A percentile compares a stretch with the other conserved stretches of the same genome.
These are phyloP conservation scores for Ceryle rudis DNA, from an alignment of 2,797 vertebrate species.

Conservation along the genomic window DNA sequence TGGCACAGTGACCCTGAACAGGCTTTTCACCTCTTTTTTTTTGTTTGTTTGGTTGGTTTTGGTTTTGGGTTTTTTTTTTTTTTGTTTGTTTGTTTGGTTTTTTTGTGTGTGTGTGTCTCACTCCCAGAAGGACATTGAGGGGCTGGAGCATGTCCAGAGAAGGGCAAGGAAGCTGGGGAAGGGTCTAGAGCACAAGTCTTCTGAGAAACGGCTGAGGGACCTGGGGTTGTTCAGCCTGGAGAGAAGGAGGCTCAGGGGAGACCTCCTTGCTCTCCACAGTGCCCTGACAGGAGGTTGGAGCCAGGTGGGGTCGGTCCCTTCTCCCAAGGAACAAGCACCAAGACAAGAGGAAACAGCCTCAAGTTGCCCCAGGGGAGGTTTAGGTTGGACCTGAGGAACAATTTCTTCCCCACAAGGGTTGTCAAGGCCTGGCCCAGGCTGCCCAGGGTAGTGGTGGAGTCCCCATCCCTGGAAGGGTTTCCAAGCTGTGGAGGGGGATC, in stretches of 20 bases:
- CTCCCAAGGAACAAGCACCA: background rate
- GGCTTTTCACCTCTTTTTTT: background rate
- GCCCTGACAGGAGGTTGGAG: background rate
- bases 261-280: background rate
- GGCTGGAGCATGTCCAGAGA: background rate
- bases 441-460: background rate
- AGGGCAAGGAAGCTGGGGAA: background rate
- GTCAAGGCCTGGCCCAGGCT: background rate
- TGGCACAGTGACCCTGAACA: accelerated
- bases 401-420: background rate
- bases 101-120: too few relatives aligned
- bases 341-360: background rate
- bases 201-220: background rate
- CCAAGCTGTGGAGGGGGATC: background rate
- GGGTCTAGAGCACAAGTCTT: background rate
- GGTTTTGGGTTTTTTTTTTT: background rate
- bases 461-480: background rate
- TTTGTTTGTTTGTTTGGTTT: too few relatives aligned
- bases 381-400: background rate
- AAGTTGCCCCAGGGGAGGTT: background rate
- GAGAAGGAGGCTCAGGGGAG: background rate
- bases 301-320: background rate
- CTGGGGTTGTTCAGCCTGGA: background rate
- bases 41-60: too few relatives aligned
- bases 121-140: background rate